Base-by-base conservation (phyloP, 1,140 invertebrate species). In the Drosophila sp. region DNA sequence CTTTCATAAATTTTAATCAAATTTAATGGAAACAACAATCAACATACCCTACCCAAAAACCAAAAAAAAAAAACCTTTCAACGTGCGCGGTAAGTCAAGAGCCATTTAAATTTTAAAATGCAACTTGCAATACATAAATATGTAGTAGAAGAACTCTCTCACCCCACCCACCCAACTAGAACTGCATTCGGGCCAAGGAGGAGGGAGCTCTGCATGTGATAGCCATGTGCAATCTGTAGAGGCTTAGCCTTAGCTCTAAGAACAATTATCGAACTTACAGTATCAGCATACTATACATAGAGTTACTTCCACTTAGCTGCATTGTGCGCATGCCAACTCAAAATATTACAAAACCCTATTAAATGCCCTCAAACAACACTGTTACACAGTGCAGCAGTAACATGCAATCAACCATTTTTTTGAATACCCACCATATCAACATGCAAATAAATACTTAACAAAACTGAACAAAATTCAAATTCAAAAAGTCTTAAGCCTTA, bases 1-100 rank as follows among this genome's bases (percentile, higher is more conserved):
- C 82, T 81, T 67, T 80, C 71, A 62, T 77, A 67, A 64, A 68
- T 35, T 33, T 69, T 50, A 35, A 4, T 35, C 33, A 7, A 67
- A 61, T 17, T 17, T 17, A 33, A 27, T 50, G 62, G 25, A 57
- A 79, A 56, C 84, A 70, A 66, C 84, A 84, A 87, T 84, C 84
- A 87, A 89, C 84, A 84, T 63, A 56, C 66, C 63, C 60, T 69
- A 57, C 66, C 63, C 54, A 65, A 68, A 1, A 35, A 35, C 7
- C 35, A 38, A 61, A 72, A 57, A 44, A 56, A 65, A 71, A 68
- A 76, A 74, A 74, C 67, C 72, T 76, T 60, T 78, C 84, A 89
- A 80, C 83, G 61, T 72, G 76, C 72, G 84, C 84, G 84, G 84
- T 87, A 87, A 87, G 84, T 87, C 80, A 66, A 84, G 65, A 87